A percentile compares a stretch with the other conserved stretches of the same genome.
Evolutionary conservation across 2,113 vertebrate genomes (phyloP).

Genomic region (Pardalotus punctatus): DNA sequence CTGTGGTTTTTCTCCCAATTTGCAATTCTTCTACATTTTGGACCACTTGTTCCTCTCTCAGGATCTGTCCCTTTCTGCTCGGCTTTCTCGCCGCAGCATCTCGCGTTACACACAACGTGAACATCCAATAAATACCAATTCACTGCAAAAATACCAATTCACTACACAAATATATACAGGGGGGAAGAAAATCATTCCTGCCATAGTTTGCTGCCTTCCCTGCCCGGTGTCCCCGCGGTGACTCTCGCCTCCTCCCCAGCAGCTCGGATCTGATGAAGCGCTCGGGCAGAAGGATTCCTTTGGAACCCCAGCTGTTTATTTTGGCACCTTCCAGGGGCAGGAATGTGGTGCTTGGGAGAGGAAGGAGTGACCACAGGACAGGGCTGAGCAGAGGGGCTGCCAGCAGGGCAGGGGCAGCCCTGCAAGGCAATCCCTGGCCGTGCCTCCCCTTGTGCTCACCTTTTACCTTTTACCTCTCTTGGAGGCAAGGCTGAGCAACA

Average conservation of each 20-base stretch:
- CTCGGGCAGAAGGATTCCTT: constrained; percentile 29
- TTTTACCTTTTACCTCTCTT: not conserved
- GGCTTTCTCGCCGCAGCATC: not conserved
- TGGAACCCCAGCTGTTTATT: constrained; percentile 38
- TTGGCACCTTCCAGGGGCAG: constrained; percentile 2
- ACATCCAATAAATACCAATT: not conserved
- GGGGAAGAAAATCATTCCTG: not conserved
- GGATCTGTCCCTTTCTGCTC: not conserved
- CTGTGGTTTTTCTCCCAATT: constrained; percentile 64
- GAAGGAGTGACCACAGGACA: constrained; percentile 61
- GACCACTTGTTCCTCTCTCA: not conserved
- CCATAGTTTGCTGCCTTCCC: not conserved
- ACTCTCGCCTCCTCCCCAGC: constrained; percentile 9
- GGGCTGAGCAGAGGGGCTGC: not conserved
- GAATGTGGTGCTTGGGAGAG: constrained; percentile 45
- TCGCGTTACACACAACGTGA: not conserved
- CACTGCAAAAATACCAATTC: not conserved
- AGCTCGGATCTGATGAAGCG: not conserved
- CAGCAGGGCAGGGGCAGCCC: constrained; percentile 11
- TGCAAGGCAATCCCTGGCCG: not conserved
- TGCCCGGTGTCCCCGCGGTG: not conserved
- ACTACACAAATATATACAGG: not conserved
- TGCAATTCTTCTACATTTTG: constrained; percentile 2
- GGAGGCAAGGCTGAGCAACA: not conserved
- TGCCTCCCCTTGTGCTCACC: not conserved